Base-by-base conservation (phyloP, 2,113 vertebrate species). In the Thomomys bottae region DNA sequence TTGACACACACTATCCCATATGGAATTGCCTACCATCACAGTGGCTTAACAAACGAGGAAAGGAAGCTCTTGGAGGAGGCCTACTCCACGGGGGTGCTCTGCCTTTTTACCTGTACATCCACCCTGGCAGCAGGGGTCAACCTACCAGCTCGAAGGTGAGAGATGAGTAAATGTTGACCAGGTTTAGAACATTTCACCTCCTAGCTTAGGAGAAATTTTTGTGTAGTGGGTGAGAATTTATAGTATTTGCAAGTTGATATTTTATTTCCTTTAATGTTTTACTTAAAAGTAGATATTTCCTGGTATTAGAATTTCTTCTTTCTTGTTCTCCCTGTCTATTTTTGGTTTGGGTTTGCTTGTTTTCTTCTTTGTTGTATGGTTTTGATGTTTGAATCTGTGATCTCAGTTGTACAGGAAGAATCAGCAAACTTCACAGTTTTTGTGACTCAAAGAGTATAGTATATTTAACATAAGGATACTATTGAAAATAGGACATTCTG, bases 71-170 rank as follows among this genome's bases (percentile, higher is more conserved):
- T 99, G 95, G 99, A 99, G 96, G 99, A 99, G 89, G 99, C 99
- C 8, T 99, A 99, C 96, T 98, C 98, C 66, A 14, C 92, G 1
- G 99, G 99, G 0, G 95, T 98, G 34, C 98, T 99, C 26, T 99
- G 99, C 78, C 98, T 99, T 2, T 98, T 99, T 36, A 95, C 99
- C 93, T 99, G 99, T 92, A 99, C 99, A 14, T 99, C 99, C 93
- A 99, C 99, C 0, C 97, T 99, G 80, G 99, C 99, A 61, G 99
- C 99, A 6, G 99, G 99, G 18, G 97, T 99, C 96, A 99, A 99
- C 97, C 97, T 99, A 1, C 99, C 99, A 4, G 99, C 99, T 7
- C 98, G 99, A 94, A 99, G 99, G 99, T 99, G 7, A 85, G 97
- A 89, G 17, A 3, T 5, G 11, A 38, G 26, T 14, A 38, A 38